Evolutionary conservation across 2,888 invertebrate species (phyloP).

Genomic region (Campoletis raptor): DNA sequence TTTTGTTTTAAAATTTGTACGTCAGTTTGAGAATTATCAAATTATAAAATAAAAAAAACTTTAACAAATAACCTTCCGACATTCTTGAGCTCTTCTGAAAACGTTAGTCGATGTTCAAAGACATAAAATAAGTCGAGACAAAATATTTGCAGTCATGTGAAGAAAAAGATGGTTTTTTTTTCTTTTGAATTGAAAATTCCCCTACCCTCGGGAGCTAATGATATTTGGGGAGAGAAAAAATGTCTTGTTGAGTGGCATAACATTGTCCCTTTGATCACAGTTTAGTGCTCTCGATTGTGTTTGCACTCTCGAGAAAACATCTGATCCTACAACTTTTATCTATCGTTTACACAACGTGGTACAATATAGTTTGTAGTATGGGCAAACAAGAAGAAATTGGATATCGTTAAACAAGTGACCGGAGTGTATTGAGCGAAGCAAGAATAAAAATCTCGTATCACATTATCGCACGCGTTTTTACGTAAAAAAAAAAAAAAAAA

Average conservation of each 20-base stretch:
- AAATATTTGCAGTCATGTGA: slow-evolving; percentile 10
- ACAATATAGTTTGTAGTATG: slow-evolving; percentile 32
- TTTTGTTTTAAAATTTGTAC: not conserved
- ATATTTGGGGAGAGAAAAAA: not conserved
- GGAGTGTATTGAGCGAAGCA: slow-evolving; percentile 16
- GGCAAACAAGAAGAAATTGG: slow-evolving; percentile 51
- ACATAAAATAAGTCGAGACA: not conserved
- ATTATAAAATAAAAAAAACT: not conserved
- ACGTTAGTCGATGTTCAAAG: not conserved
- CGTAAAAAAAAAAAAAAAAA: too few relatives aligned
- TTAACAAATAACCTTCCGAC: not conserved
- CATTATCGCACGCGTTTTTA: slow-evolving; percentile 13
- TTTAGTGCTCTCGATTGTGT: slow-evolving; percentile 45
- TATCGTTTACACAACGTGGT: slow-evolving; percentile 26
- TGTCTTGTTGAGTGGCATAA: slow-evolving; percentile 12
- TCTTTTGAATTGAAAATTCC: not conserved
- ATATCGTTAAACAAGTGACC: slow-evolving; percentile 34
- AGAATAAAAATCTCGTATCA: slow-evolving; percentile 38
- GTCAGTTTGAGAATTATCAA: too few relatives aligned
- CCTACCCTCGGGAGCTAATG: not conserved
- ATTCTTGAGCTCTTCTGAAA: not conserved
- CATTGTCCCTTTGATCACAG: slow-evolving; percentile 48
- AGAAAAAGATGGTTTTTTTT: not conserved
- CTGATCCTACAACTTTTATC: slow-evolving; percentile 53
- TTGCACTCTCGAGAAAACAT: slow-evolving; percentile 56